A percentile compares a stretch with the other conserved stretches of the same genome.
Evolutionary conservation across 1,140 invertebrate genomes (phyloP).

Genomic region (Ceratina australensis): DNA sequence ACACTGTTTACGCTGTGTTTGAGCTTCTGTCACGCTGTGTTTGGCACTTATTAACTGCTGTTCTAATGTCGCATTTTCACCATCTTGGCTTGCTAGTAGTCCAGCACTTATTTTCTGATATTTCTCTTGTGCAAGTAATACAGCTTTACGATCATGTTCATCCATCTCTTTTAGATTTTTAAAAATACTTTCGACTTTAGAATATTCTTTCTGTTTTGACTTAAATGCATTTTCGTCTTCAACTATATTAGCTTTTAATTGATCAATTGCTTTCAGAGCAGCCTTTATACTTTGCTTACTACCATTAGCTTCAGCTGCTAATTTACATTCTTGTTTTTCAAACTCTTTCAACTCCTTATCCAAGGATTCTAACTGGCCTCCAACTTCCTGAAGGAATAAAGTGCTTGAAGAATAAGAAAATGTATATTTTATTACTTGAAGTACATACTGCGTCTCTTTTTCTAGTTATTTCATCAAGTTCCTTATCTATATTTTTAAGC

Average conservation of each 20-base stretch:
- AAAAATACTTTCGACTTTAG: constrained; percentile 84
- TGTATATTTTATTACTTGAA: constrained; percentile 1
- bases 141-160: constrained; percentile 83
- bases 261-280: constrained; percentile 85
- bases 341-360: constrained; percentile 84
- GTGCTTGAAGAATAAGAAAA: constrained; percentile 17
- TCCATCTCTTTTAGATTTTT: constrained; percentile 86
- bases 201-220: constrained; percentile 84
- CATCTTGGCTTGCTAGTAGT: constrained; percentile 88
- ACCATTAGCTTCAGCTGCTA: constrained; percentile 84
- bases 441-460: constrained; percentile 81
- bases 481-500: constrained; percentile 80
- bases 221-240: constrained; percentile 86
- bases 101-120: constrained; percentile 93
- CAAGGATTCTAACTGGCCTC: constrained; percentile 80
- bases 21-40: constrained; percentile 86
- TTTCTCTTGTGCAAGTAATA: constrained; percentile 87
- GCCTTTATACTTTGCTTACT: constrained; percentile 85
- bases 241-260: constrained; percentile 84
- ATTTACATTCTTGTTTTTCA: constrained; percentile 85
- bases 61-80: constrained; percentile 91
- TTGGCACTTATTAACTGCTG: constrained; percentile 93
- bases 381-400: constrained; percentile 52
- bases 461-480: constrained; percentile 79
- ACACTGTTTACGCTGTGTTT: constrained; percentile 89